These are phyloP conservation scores for Paracanthobrama guichenoti DNA, from an alignment of 2,113 vertebrate genomes.

Conservation along the genomic window DNA sequence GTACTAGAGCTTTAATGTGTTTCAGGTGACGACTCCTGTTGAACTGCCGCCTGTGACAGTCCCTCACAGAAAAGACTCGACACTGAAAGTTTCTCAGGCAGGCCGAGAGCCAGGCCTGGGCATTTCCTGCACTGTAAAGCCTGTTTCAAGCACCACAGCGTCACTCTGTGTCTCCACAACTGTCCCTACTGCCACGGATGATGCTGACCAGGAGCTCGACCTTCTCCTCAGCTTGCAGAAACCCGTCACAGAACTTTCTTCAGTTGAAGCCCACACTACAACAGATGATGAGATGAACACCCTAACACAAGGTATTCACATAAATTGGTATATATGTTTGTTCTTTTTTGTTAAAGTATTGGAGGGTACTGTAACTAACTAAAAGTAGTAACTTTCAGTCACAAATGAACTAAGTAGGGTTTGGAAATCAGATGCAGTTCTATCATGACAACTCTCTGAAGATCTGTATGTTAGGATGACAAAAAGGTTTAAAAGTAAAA, in stretches of 20 bases:
- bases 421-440: not conserved
- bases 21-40: conserved; percentile 78
- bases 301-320: conserved; percentile 51
- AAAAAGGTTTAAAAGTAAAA: too few species aligned
- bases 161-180: conserved; percentile 9
- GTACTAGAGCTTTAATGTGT: not conserved
- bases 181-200: conserved; percentile 59
- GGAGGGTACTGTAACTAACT: not conserved
- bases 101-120: not conserved
- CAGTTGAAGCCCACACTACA: conserved; percentile 19
- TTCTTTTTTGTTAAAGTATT: not conserved
- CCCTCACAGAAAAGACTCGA: conserved; percentile 66
- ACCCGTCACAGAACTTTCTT: conserved; percentile 59
- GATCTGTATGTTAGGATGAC: too few species aligned
- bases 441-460: too few species aligned
- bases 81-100: conserved; percentile 54
- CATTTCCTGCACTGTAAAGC: not conserved
- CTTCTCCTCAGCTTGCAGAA: conserved; percentile 82
- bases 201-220: conserved; percentile 86
- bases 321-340: not conserved
- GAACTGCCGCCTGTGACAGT: conserved; percentile 79
- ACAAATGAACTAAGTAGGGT: not conserved
- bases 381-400: not conserved
- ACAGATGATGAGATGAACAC: conserved; percentile 37
- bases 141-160: not conserved